phyloP scores from a whole-genome alignment of 2,797 vertebrate species.

The Tenualosa thibaudeaui region DNA sequence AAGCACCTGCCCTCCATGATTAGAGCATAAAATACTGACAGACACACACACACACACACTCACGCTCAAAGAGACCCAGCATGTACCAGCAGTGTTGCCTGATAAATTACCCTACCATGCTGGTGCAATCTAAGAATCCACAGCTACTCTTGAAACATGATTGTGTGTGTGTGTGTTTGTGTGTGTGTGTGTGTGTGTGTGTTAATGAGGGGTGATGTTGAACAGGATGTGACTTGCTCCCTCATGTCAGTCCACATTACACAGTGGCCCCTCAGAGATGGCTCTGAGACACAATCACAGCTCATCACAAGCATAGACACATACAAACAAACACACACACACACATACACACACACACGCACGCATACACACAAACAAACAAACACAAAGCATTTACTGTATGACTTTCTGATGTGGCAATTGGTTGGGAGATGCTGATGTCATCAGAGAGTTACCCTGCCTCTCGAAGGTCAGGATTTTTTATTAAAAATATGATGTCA shows the following conservation, averaged over 20 bases:
- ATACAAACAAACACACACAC: constrained; percentile 36
- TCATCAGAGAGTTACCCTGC: constrained; percentile 40
- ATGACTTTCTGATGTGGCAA: too few relatives aligned
- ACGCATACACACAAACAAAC: constrained; percentile 28
- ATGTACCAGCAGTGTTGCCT: background rate
- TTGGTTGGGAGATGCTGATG: constrained; percentile 25
- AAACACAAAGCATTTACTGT: background rate
- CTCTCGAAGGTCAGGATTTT: constrained; percentile 1
- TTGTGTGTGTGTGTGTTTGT: constrained; percentile 17
- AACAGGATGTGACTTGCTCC: background rate
- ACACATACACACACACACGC: constrained; percentile 28
- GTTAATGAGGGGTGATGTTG: constrained; percentile 9
- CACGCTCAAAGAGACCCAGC: constrained; percentile 50
- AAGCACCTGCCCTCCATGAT: constrained; percentile 16
- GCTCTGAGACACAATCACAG: constrained; percentile 57
- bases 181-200: background rate
- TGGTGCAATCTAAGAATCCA: background rate
- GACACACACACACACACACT: constrained; percentile 16
- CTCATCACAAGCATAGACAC: constrained; percentile 33
- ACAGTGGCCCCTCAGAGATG: constrained; percentile 60
- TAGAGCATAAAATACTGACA: background rate
- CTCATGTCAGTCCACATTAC: constrained; percentile 60
- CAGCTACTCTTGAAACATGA: background rate
- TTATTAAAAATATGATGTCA: background rate
- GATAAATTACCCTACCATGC: constrained; percentile 7